Evolutionary conservation across 1,140 invertebrate genomes (phyloP).

Genomic region (Hypsibius dujardini): DNA sequence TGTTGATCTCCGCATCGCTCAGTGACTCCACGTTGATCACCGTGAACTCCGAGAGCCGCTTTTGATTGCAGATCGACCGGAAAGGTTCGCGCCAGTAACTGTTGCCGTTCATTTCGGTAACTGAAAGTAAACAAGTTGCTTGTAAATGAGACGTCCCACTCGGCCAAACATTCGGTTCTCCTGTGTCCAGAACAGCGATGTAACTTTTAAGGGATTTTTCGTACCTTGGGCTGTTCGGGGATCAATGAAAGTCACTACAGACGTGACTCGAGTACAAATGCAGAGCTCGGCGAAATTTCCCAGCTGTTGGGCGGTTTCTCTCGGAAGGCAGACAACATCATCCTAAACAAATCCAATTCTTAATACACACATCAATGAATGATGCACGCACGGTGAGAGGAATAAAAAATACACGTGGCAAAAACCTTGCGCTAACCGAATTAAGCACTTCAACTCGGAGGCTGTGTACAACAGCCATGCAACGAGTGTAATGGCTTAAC

Average conservation of each 20-base stretch:
- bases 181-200: too few relatives aligned
- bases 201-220: too few relatives aligned
- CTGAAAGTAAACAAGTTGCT: slow-evolving; percentile 33
- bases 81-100: slow-evolving; percentile 75
- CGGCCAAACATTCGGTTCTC: too few relatives aligned
- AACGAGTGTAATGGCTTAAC: not conserved
- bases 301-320: slow-evolving; percentile 63
- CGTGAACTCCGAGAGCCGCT: slow-evolving; percentile 74
- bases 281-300: slow-evolving; percentile 83
- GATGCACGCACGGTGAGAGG: slow-evolving; percentile 3
- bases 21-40: slow-evolving; percentile 86
- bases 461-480: not conserved
- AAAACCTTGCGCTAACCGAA: not conserved
- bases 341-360: slow-evolving; percentile 35
- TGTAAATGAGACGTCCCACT: not conserved
- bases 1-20: slow-evolving; percentile 44
- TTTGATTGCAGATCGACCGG: slow-evolving; percentile 63
- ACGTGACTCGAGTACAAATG: slow-evolving; percentile 70
- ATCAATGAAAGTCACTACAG: slow-evolving; percentile 78
- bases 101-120: slow-evolving; percentile 61
- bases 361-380: slow-evolving; percentile 19
- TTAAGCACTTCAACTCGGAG: too few relatives aligned
- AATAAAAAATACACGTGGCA: not conserved
- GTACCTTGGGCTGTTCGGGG: slow-evolving; percentile 69
- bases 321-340: slow-evolving; percentile 77